These are phyloP conservation scores for Rapana venosa DNA, from an alignment of 2,888 invertebrate species.

Conservation along the genomic window DNA sequence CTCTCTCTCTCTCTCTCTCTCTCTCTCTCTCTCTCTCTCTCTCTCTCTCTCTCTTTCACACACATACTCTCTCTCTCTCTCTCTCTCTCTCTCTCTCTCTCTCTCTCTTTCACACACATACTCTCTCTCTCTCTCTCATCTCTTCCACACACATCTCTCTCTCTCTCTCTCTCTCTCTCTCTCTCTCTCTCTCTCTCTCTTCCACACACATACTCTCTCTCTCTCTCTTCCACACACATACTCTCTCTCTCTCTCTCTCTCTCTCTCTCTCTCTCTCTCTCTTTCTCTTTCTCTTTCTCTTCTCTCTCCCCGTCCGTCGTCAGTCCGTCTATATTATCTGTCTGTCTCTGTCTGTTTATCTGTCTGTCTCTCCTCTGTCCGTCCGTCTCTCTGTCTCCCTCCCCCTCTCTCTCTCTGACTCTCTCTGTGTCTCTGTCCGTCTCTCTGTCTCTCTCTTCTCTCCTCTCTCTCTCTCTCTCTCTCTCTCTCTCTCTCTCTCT, in stretches of 20 bases:
- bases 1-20: not conserved
- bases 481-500: too few species aligned
- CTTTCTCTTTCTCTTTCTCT: not conserved
- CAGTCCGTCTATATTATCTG: not conserved
- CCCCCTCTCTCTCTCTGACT: too few species aligned
- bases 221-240: too few species aligned
- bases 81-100: not conserved
- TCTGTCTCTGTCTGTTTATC: not conserved
- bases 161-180: not conserved
- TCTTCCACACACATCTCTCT: not conserved
- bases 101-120: not conserved
- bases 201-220: not conserved
- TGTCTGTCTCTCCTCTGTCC: not conserved
- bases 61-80: not conserved
- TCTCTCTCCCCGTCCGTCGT: not conserved
- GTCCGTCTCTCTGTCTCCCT: too few species aligned
- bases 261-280: too few species aligned
- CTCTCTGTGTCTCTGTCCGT: too few species aligned
- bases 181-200: too few species aligned
- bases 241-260: too few species aligned
- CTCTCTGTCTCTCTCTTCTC: too few species aligned
- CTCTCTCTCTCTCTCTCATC: slow-evolving; percentile 1
- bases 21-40: not conserved
- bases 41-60: slow-evolving; percentile 5
- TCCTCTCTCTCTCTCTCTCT: too few species aligned